Evolutionary conservation across 2,888 invertebrate genomes (phyloP).

Genomic region (Odontomyia ornata): DNA sequence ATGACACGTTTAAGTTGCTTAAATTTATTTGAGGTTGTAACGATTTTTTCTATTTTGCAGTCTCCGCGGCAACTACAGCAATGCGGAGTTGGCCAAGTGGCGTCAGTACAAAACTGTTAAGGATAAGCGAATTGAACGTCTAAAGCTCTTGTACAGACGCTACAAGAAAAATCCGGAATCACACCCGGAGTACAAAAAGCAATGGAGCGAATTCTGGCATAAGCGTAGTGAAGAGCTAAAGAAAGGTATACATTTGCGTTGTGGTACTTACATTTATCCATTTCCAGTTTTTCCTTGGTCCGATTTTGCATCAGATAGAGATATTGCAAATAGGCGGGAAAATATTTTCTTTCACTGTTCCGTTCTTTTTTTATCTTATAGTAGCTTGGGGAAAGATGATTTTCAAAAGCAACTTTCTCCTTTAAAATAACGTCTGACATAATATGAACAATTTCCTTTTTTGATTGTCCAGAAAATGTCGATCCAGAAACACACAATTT

Average conservation of each 20-base stretch:
- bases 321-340: too few species aligned
- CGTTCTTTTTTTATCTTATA: too few species aligned
- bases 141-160: slow-evolving; percentile 43
- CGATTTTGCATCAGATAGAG: neutral
- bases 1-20: neutral
- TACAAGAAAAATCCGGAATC: slow-evolving; percentile 39
- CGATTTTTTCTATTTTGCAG: neutral
- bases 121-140: slow-evolving; percentile 39
- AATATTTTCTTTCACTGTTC: too few species aligned
- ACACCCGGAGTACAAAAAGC: slow-evolving; percentile 44
- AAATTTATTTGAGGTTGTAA: neutral
- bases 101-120: slow-evolving; percentile 2
- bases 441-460: neutral
- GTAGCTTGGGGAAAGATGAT: too few species aligned
- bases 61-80: neutral
- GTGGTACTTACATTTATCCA: neutral
- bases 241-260: slow-evolving; percentile 36
- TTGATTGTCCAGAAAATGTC: slow-evolving; percentile 45
- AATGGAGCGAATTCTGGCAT: slow-evolving; percentile 44
- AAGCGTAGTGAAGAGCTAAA: slow-evolving; percentile 34
- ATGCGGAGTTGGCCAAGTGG: neutral
- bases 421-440: too few species aligned
- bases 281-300: neutral
- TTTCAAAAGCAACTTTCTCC: too few species aligned
- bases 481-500: slow-evolving; percentile 46